A percentile compares a stretch with the other conserved stretches of the same genome.
Evolutionary conservation across 2,888 invertebrate species (phyloP).

Genomic region (Drosophila mettleri): DNA sequence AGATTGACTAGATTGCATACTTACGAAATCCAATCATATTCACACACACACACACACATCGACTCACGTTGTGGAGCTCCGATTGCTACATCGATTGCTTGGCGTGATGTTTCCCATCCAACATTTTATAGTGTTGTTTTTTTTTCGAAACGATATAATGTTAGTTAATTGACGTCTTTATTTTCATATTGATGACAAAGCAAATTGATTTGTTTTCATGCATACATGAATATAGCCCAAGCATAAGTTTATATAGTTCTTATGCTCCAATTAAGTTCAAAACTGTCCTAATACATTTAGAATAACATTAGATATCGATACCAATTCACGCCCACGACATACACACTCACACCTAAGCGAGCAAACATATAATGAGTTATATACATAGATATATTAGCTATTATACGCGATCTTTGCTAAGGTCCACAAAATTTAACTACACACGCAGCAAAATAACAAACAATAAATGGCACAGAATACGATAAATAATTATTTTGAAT

Average conservation of each 20-base stretch:
- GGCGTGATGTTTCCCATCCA: conserved; percentile 22
- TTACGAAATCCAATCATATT: conserved; percentile 10
- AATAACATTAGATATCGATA: conserved; percentile 60
- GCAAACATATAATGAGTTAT: conserved; percentile 47
- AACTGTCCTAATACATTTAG: conserved; percentile 70
- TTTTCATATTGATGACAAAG: conserved; percentile 34
- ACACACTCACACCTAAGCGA: conserved; percentile 11
- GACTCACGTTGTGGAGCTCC: conserved; percentile 17
- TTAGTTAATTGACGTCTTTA: conserved; percentile 44
- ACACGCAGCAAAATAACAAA: conserved; percentile 69
- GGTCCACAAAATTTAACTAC: conserved; percentile 52
- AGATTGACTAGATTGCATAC: conserved; percentile 73
- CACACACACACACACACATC: conserved; percentile 21
- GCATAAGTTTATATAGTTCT: conserved; percentile 53
- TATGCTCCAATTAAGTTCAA: conserved; percentile 55
- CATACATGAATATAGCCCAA: conserved; percentile 51
- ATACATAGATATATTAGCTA: conserved; percentile 61
- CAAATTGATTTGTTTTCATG: conserved; percentile 37
- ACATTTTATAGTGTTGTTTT: conserved; percentile 25
- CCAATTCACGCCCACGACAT: conserved; percentile 15
- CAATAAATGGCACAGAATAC: conserved; percentile 75
- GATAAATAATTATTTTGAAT: conserved; percentile 8
- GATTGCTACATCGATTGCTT: background rate
- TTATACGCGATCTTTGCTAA: conserved; percentile 44
- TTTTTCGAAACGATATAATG: conserved; percentile 39